These are phyloP conservation scores for Styela plicata DNA, from an alignment of 23 tunicate genomes.

Conservation along the genomic window DNA sequence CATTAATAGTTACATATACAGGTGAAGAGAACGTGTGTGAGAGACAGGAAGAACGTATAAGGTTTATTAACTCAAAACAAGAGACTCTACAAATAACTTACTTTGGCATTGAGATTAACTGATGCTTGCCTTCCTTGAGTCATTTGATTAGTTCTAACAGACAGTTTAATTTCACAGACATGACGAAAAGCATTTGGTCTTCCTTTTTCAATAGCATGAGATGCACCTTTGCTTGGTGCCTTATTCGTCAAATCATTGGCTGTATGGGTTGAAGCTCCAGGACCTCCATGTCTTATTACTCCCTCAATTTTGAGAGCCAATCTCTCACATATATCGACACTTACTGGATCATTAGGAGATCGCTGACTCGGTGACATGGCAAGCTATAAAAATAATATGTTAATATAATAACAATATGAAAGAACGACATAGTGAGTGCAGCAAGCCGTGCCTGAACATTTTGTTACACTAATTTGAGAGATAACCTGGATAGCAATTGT, in stretches of 20 bases:
- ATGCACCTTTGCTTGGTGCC: neutral
- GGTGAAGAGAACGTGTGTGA: too few relatives aligned
- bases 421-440: too few relatives aligned
- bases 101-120: neutral
- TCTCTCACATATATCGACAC: slow-evolving; percentile 58
- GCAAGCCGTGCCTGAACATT: too few relatives aligned
- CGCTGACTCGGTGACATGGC: slow-evolving; percentile 84
- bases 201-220: neutral
- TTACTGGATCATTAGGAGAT: slow-evolving; percentile 51
- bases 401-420: too few relatives aligned
- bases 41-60: too few relatives aligned
- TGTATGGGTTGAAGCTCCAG: neutral
- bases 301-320: slow-evolving; percentile 92
- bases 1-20: too few relatives aligned
- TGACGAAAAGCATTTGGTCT: neutral
- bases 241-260: neutral
- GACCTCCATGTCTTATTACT: slow-evolving; percentile 44
- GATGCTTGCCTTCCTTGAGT: neutral
- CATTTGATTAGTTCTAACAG: neutral
- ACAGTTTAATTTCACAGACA: slow-evolving; percentile 2
- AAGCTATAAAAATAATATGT: slow-evolving; percentile 29
- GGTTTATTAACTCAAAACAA: too few relatives aligned
- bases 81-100: too few relatives aligned
- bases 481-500: too few relatives aligned
- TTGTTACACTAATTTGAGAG: too few relatives aligned